Base-by-base conservation (phyloP, 2,113 vertebrate genomes). In the Prietella phreatophila region DNA sequence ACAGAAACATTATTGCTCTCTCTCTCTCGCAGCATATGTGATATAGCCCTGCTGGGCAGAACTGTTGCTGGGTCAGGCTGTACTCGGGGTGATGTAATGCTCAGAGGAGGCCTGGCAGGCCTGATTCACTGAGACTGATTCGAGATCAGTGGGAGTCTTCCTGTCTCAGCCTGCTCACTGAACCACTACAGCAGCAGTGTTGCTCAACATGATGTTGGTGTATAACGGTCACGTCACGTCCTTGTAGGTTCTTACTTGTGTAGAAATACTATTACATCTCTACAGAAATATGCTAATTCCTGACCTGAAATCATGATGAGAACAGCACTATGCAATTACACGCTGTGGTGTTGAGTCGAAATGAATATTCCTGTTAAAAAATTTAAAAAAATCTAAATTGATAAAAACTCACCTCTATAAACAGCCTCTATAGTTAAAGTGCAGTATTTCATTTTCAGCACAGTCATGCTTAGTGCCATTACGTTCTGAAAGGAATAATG, bases 21-120 rank as follows among this genome's bases (percentile, higher is more conserved):
- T 22, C 25, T 50, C 47, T 76, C 69, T 36, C 27, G 69, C 47
- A 69, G 25, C 65, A 36, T 89, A 67, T 86, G 56, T 78, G 69
- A 61, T 53, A 58, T 65, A 67, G 67, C 56, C 86, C 73, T 85
- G 86, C 84, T 79, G 85, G 65, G 89, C 20, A 69, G 30, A 30
- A 47, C 69, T 85, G 87, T 83, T 79, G 91, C 88, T 88, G 63
- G 83, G 91, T 89, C 85, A 95, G 93, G 94, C 92, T 90, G 95
- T 94, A 93, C 93, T 95, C 94, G 94, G 94, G 93, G 93, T 92
- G 93, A 94, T 94, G 93, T 92, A 93, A 94, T 93, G 89, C 88
- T 92, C 94, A 86, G 87, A 93, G 93, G 93, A 89, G 2, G 82
- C 73, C 90, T 92, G 89, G 92, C 86, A 87, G 85, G 71, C 67